phyloP scores from a whole-genome alignment of 2,888 invertebrate species.

The Cerastis rubricosa region DNA sequence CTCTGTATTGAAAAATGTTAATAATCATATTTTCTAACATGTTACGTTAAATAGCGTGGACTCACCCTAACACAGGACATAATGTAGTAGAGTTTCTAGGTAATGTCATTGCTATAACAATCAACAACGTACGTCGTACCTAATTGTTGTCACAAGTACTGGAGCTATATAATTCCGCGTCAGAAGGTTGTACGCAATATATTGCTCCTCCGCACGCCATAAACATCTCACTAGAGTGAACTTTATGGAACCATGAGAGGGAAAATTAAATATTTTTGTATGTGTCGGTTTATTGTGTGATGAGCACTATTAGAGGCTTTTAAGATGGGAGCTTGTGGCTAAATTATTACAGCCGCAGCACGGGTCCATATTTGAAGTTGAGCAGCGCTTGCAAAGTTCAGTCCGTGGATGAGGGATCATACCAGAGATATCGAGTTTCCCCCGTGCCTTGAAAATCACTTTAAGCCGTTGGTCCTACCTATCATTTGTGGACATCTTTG shows the following conservation, averaged over 20 bases:
- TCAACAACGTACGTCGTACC: constrained; percentile 53
- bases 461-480: neutral
- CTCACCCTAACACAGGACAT: constrained; percentile 9
- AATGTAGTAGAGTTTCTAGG: constrained; percentile 18
- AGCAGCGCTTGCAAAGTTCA: neutral
- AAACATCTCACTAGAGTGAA: constrained; percentile 63
- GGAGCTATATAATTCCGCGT: constrained; percentile 61
- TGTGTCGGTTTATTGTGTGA: constrained; percentile 5
- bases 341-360: neutral
- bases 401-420: neutral
- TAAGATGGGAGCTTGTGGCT: neutral
- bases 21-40: neutral
- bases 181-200: constrained; percentile 58
- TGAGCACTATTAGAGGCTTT: neutral
- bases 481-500: neutral
- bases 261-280: constrained; percentile 65
- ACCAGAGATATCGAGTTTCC: neutral
- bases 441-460: neutral
- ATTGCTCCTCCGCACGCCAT: constrained; percentile 57
- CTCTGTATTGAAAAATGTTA: neutral
- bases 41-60: neutral
- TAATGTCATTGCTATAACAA: constrained; percentile 53
- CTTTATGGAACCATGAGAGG: constrained; percentile 55
- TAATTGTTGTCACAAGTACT: constrained; percentile 65
- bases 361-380: neutral